Evolutionary conservation across 2,888 invertebrate genomes (phyloP), one percentile per base, ranked within the genome.

Genomic region (Piscicola geometra): DNA sequence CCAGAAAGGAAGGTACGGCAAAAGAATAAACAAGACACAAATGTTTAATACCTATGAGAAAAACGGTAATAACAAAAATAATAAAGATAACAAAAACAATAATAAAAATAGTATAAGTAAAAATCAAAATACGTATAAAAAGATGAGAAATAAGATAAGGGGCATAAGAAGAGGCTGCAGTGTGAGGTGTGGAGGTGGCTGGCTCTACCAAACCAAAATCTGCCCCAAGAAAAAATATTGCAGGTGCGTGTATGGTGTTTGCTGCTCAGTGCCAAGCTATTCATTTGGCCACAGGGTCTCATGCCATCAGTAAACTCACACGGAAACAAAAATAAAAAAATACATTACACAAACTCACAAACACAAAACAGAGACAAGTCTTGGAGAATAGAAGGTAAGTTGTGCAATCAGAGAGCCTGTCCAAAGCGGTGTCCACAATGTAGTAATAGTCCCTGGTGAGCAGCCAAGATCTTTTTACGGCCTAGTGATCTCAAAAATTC

Each of bases 1-100:
- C n/a, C n/a, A n/a, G n/a, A n/a, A n/a, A n/a, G n/a, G n/a, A n/a
- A n/a, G n/a, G n/a, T n/a, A n/a, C n/a, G n/a, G n/a, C n/a, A n/a
- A n/a, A n/a, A n/a, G n/a, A n/a, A n/a, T n/a, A n/a, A n/a, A n/a
- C n/a, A n/a, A n/a, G n/a, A n/a, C n/a, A 15, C 15, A 32, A 12
- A 12, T 69, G 3, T 25, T 25, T 67, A 67, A 67, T 67, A 67
- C n/a, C 21, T 28, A 67, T 67, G 9, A 67, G 18, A 69, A 36
- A 36, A 35, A 35, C 35, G 35, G 35, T n/a, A 69, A 69, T 69
- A 33, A 28, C 41, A 33, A 69, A 21, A 69, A 69, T 69, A 35
- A 33, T 69, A 69, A 71, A 50, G 35, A 47, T 71, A 71, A 71
- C 30, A 21, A 47, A 25, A 71, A 41, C 30, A 50, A 71, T 41